Conservation (phyloP, 2,113 vertebrate genomes). For the Dryoscopus gambensis region DNA sequence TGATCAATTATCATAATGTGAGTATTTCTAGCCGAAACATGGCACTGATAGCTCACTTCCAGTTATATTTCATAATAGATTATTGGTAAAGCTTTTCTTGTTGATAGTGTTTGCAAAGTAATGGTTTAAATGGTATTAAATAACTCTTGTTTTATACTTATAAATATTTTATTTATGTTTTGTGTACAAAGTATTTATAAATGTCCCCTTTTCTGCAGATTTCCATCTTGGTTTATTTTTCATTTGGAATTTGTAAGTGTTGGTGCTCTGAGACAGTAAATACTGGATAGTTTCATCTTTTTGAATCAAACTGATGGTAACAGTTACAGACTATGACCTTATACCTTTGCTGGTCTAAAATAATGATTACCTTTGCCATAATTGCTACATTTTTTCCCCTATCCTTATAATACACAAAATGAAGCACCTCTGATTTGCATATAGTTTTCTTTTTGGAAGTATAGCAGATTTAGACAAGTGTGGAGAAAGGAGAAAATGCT, state of each 20-base stretch:
- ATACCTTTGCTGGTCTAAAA: not conserved
- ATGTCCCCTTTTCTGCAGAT: not conserved
- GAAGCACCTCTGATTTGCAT: not conserved
- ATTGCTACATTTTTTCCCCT: not conserved
- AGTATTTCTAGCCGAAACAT: conserved; percentile 31
- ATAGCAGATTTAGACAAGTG: not conserved
- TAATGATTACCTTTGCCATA: not conserved
- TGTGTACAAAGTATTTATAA: not conserved
- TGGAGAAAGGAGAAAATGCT: not conserved
- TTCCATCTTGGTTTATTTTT: not conserved
- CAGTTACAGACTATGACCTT: not conserved
- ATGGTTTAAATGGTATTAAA: not conserved
- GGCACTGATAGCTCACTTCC: not conserved
- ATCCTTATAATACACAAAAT: not conserved
- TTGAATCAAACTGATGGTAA: not conserved
- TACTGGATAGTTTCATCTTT: not conserved
- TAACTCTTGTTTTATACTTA: not conserved
- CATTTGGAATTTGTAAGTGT: not conserved
- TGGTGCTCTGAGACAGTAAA: not conserved
- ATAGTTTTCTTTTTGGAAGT: not conserved
- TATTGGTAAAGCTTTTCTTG: not conserved
- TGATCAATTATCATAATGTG: conserved; percentile 98
- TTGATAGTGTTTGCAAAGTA: not conserved
- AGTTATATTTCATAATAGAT: not conserved
- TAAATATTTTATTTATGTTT: not conserved